Base-by-base conservation (phyloP, 2,797 vertebrate species). In the Otolemur crassicaudatus region DNA sequence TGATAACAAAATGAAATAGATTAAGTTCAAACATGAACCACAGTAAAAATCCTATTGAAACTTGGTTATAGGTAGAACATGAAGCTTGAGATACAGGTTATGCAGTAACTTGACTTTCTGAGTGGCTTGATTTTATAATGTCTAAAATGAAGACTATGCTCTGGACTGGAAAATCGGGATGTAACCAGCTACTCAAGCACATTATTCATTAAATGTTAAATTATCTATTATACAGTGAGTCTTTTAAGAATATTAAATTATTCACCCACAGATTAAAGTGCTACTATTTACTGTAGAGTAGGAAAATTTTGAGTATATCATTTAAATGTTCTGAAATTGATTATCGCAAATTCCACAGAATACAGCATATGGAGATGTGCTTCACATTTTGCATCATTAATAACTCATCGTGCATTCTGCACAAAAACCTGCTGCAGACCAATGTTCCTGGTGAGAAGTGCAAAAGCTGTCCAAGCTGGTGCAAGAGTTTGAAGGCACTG, bases 1-100 rank as follows among this genome's bases (percentile, higher is more conserved):
- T 22, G 31, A 85, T 75, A 93, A 85, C 58, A 87, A 96, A 61
- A n/a, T 23, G 5, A 89, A 97, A 85, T 29, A 63, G n/a, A 31
- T 88, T 46, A 92, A 91, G 25, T 43, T 82, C 67, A 85, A 43
- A 81, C 16, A 76, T 34, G 7, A 92, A 22, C 31, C 31, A 53
- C 20, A 46, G 34, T 5, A 7, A 13, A 20, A 92, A 89, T 76
- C 20, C 27, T 80, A 22, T 23, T 29, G 60, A 84, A 73, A 46
- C 23, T 22, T 49, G 25, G 27, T 86, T 90, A 22, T 17, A 77
- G 23, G 27, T 94, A 46, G 20, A 83, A 16, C 56, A 34, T 7
- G 40, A 29, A 75, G 29, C 61, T 82, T 65, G 3, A 90, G 40
- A 5, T 23, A 29, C 0, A 86, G 12, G 16, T 37, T 58, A 58